phyloP scores from a whole-genome alignment of 2,888 invertebrate species.

The Drosophila quinaria region DNA sequence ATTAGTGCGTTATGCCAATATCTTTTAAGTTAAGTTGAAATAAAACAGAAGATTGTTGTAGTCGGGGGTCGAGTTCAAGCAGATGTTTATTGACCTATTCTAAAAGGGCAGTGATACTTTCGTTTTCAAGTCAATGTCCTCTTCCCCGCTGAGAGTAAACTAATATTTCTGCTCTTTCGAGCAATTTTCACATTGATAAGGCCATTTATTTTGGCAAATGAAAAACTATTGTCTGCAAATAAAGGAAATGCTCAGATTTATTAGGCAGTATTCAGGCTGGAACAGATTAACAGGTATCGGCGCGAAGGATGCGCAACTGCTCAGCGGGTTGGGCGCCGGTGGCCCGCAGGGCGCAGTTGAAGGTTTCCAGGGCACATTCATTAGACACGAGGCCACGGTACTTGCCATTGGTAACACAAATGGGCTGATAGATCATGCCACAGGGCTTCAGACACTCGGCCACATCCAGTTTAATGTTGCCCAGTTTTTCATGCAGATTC shows the following conservation, averaged over 20 bases:
- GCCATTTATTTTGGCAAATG: slow-evolving; percentile 21
- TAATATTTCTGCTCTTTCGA: background rate
- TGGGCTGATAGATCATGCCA: slow-evolving; percentile 77
- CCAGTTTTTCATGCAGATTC: slow-evolving; percentile 59
- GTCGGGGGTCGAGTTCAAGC: background rate
- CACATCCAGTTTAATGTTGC: slow-evolving; percentile 57
- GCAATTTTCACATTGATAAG: slow-evolving; percentile 6
- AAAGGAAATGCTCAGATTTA: background rate
- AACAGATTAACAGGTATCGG: slow-evolving; percentile 47
- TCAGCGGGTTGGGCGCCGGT: slow-evolving; percentile 41
- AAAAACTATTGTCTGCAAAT: slow-evolving; percentile 13
- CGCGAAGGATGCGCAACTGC: slow-evolving; percentile 60
- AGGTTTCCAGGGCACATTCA: slow-evolving; percentile 68
- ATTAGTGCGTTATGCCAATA: no score
- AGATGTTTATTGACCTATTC: background rate
- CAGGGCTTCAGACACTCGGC: slow-evolving; percentile 74
- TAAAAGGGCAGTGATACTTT: background rate
- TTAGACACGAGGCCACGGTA: slow-evolving; percentile 76
- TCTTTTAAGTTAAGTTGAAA: no score
- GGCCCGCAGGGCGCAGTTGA: slow-evolving; percentile 74
- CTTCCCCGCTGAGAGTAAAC: background rate
- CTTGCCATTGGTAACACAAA: slow-evolving; percentile 82
- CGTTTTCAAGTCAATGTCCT: slow-evolving; percentile 6
- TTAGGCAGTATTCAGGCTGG: background rate
- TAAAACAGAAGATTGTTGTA: no score